Evolutionary conservation across 1,140 invertebrate genomes (phyloP).

Genomic region (Bombus soroeensis): DNA sequence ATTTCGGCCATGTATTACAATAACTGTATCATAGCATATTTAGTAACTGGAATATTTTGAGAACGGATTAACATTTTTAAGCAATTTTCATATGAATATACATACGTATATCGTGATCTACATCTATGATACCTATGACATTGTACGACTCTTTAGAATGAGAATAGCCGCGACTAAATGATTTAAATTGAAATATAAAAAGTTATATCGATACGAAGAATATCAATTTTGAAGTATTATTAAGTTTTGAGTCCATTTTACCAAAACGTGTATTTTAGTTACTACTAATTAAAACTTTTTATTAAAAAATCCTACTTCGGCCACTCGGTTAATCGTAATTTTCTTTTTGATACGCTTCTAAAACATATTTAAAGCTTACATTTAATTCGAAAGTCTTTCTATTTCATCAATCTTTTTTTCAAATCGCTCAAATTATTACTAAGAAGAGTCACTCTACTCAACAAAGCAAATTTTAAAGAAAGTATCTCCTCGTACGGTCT

Average conservation of each 20-base stretch:
- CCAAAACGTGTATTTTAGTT: too few relatives aligned
- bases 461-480: neutral
- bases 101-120: neutral
- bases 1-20: neutral
- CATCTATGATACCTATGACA: neutral
- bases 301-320: too few relatives aligned
- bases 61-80: neutral
- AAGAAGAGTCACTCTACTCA: neutral
- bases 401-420: neutral
- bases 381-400: neutral
- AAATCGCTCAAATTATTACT: neutral
- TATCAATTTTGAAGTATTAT: too few relatives aligned
- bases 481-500: neutral
- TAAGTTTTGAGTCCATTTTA: too few relatives aligned
- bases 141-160: too few relatives aligned
- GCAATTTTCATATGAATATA: neutral
- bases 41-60: neutral
- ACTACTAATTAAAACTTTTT: too few relatives aligned
- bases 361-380: neutral
- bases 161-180: too few relatives aligned
- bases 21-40: neutral
- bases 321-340: too few relatives aligned
- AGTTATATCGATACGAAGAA: too few relatives aligned
- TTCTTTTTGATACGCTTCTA: too few relatives aligned
- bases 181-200: too few relatives aligned